Percentiles rank a stretch among this genome's conserved stretches.
Evolutionary conservation across 1,140 invertebrate species (phyloP).

Genomic region (Lasaia peninsularis): DNA sequence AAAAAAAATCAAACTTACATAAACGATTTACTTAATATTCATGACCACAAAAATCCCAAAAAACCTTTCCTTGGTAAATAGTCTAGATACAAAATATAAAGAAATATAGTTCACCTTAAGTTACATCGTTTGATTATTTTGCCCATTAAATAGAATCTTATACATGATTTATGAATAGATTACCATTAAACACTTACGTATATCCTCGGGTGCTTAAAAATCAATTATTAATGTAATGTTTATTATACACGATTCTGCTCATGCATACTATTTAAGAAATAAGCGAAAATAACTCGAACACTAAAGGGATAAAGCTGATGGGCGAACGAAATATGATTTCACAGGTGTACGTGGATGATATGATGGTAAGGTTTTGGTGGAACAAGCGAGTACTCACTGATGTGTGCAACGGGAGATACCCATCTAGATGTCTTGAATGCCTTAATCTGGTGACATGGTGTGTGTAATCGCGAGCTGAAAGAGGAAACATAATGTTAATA

Average conservation of each 20-base stretch:
- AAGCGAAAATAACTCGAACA: slow-evolving; percentile 64
- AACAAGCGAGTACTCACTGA: slow-evolving; percentile 50
- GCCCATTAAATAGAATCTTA: background rate
- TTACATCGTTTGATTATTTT: background rate
- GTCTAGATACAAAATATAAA: too few species aligned
- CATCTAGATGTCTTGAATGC: slow-evolving; percentile 64
- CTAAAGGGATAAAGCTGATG: slow-evolving; percentile 62
- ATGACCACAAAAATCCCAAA: too few species aligned
- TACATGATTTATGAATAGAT: slow-evolving; percentile 21
- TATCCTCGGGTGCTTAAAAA: slow-evolving; percentile 37
- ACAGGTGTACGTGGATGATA: slow-evolving; percentile 28
- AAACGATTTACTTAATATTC: too few species aligned
- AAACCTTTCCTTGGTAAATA: too few species aligned
- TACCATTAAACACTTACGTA: slow-evolving; percentile 34
- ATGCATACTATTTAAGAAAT: slow-evolving; percentile 56
- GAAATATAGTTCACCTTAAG: too few species aligned
- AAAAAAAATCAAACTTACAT: too few species aligned
- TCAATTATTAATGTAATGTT: background rate
- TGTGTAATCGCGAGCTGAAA: slow-evolving; percentile 57
- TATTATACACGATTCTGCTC: slow-evolving; percentile 27
- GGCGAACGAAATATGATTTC: slow-evolving; percentile 37
- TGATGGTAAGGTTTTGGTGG: slow-evolving; percentile 23
- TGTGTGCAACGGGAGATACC: slow-evolving; percentile 53
- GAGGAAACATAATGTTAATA: slow-evolving; percentile 30
- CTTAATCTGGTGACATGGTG: slow-evolving; percentile 65